Percentiles rank a stretch among this genome's conserved stretches.
Conservation (phyloP, 2,888 invertebrate genomes). For the Buathra laborator region DNA sequence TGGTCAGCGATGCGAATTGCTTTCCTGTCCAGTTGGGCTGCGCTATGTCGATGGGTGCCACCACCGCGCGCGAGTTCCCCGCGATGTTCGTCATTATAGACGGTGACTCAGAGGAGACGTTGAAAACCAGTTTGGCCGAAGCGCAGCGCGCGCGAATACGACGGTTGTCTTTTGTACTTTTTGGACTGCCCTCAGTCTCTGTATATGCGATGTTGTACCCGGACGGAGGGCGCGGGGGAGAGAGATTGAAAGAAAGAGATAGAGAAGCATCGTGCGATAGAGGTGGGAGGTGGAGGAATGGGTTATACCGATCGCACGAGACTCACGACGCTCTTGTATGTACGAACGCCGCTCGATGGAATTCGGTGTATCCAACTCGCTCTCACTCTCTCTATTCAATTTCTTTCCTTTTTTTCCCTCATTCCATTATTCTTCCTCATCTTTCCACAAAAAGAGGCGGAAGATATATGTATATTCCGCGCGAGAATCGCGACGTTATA, state of each 20-base stretch:
- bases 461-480: slow-evolving; percentile 16
- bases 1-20: slow-evolving; percentile 44
- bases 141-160: slow-evolving; percentile 67
- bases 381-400: slow-evolving; percentile 53
- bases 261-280: slow-evolving; percentile 39
- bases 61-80: slow-evolving; percentile 60
- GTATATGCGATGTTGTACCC: slow-evolving; percentile 73
- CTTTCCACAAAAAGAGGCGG: slow-evolving; percentile 17
- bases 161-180: slow-evolving; percentile 72
- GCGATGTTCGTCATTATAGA: slow-evolving; percentile 81
- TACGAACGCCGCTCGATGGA: slow-evolving; percentile 67
- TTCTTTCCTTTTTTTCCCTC: slow-evolving; percentile 34
- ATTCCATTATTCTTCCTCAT: neutral
- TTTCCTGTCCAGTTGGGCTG: slow-evolving; percentile 60
- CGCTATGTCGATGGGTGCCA: slow-evolving; percentile 61
- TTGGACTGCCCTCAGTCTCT: slow-evolving; percentile 73
- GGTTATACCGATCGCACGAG: slow-evolving; percentile 65
- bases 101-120: slow-evolving; percentile 81
- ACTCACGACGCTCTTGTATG: slow-evolving; percentile 62
- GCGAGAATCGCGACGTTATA: slow-evolving; percentile 58
- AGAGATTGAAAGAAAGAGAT: slow-evolving; percentile 64
- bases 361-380: slow-evolving; percentile 71
- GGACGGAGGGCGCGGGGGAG: slow-evolving; percentile 22
- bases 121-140: slow-evolving; percentile 81
- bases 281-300: slow-evolving; percentile 58